Base-by-base conservation (phyloP, 2,888 invertebrate genomes). In the Drosophila ochracea region DNA sequence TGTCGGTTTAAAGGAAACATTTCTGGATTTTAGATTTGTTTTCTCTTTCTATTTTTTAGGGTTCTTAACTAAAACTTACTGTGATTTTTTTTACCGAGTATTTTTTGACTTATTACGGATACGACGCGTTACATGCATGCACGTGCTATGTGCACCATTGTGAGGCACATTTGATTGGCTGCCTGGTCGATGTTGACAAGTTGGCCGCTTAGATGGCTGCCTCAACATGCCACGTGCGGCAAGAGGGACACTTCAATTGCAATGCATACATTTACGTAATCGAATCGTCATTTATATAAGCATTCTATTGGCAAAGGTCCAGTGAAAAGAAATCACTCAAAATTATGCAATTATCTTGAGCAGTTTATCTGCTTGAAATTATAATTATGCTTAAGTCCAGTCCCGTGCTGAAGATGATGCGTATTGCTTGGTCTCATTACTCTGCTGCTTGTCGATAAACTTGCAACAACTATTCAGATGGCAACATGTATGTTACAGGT, bases 91-190 rank as follows among this genome's bases (percentile, higher is more conserved):
- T 21, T 13, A n/a, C 43, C 21, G 13, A 43, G 21, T 43, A 13
- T 21, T 64, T 80, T 76, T 81, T 79, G 77, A 78, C 90, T 89
- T 83, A 90, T 89, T 85, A 82, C 83, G 79, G 79, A 86, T 79
- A 86, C 78, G 76, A 73, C 65, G 68, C 59, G 75, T 71, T 80
- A 76, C 70, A 68, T 68, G 16, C 73, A 62, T 66, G 59, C 88
- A 88, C 89, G 85, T 88, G 80, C 72, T 65, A 25, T 54, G 47
- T 49, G 57, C 66, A 59, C 19, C n/a, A 57, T 64, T 74, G 57
- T 65, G 68, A 13, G 50, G 30, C 28, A 33, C 68, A 73, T 76
- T 86, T 74, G 68, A 68, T 68, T 68, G 78, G 78, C 76, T 73
- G 73, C 73, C 61, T 52, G 59, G 57, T 11, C 43, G 10, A 19